Base-by-base conservation (phyloP, 2,797 vertebrate genomes). In the Petrocephalus sullivani region DNA sequence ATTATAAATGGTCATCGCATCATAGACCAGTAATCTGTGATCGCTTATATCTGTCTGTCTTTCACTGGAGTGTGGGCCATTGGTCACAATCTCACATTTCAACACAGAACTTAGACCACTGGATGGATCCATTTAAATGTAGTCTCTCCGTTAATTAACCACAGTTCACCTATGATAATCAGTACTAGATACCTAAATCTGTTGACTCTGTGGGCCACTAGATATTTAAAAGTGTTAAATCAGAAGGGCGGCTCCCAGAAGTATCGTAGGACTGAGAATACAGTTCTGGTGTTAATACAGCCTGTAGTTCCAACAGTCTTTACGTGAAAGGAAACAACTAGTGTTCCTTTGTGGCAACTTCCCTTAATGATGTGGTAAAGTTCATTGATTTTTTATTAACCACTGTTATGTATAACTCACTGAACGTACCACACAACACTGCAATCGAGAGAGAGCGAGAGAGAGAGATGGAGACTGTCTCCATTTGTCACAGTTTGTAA, bases 391-490 rank as follows among this genome's bases (percentile, higher is more conserved):
- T 49, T 46, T 85, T 46, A 23, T 86, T 84, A 81, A 33, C 49
- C 21, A 57, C 23, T 23, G 33, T 49, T 41, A 37, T 78, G 21
- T 51, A 86, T 37, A 61, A 89, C 89, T 87, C 64, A 89, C 89
- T 41, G 12, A 61, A 67, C 41, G 57, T 23, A 46, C 58, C 51
- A 46, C 71, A 86, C 41, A 46, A 54, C 71, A 81, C 87, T 87
- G 54, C 56, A 56, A 75, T 10, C 21, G 16, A 83, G 8, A 75
- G 49, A 85, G 28, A 83, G 8, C 58, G 49, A 85, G 28, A 60
- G 56, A 86, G 37, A 81, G 56, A 86, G 53, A 58, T 41, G 37
- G 19, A 58, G 28, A 41, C 28, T n/a, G 7, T 41, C 28, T 54
- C 49, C 46, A 83, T 61, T 58, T 53, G 37, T 85, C 61, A 61